phyloP scores from a whole-genome alignment of 2,797 vertebrate genomes.

The Acanthurus tractus region DNA sequence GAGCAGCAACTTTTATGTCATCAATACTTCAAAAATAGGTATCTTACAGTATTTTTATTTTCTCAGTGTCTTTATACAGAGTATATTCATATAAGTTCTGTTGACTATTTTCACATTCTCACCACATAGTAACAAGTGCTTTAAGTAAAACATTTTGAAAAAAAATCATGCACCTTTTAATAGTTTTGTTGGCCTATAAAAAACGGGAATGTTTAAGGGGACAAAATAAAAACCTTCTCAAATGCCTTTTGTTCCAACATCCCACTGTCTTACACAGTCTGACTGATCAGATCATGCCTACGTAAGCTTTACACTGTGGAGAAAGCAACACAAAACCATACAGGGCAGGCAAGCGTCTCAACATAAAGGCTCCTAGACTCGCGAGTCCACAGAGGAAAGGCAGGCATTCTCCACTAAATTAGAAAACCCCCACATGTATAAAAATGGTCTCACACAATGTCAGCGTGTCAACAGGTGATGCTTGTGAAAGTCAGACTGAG shows the following conservation, averaged over 20 bases:
- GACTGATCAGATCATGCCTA: conserved; percentile 84
- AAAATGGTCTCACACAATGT: conserved; percentile 72
- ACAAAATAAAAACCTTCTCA: conserved; percentile 55
- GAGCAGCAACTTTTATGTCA: conserved; percentile 81
- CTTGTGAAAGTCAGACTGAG: conserved; percentile 64
- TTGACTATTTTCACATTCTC: conserved; percentile 89
- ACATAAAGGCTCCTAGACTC: conserved; percentile 73
- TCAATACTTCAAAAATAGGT: conserved; percentile 87
- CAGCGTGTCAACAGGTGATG: conserved; percentile 62
- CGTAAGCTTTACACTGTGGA: conserved; percentile 83
- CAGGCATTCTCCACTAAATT: conserved; percentile 83
- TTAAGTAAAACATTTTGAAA: conserved; percentile 82
- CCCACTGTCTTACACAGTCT: conserved; percentile 68
- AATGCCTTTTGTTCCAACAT: conserved; percentile 64
- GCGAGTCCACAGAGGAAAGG: conserved; percentile 75
- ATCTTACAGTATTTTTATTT: conserved; percentile 87
- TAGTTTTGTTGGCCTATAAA: conserved; percentile 83
- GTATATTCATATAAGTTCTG: conserved; percentile 88
- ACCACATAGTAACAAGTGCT: conserved; percentile 88
- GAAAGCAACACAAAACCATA: conserved; percentile 85
- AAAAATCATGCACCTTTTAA: conserved; percentile 87
- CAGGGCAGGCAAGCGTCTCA: conserved; percentile 86
- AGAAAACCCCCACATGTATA: conserved; percentile 79
- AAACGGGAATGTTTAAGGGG: conserved; percentile 87
- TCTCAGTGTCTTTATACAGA: conserved; percentile 86